Evolutionary conservation across 2,888 invertebrate species (phyloP), one percentile per base, ranked within the genome.

Genomic region (Thalpophila matura): DNA sequence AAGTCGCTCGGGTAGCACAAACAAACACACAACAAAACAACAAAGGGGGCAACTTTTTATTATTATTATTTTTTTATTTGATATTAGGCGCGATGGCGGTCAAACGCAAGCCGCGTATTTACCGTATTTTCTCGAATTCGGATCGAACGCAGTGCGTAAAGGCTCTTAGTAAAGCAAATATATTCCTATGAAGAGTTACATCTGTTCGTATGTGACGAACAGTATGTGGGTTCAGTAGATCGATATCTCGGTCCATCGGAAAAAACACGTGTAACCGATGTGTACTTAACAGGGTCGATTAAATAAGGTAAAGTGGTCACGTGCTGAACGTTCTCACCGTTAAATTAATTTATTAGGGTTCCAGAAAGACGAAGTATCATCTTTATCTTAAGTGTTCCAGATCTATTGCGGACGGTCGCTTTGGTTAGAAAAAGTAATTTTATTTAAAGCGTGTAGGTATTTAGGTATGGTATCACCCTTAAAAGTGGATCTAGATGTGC

Each of bases 311-410:
- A 58, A 40, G 55, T 51, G 59, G 59, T 45, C 66, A 64, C 64
- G 71, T 58, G 64, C 40, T 64, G 24, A 58, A 71, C 43, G 72
- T 53, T 71, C 59, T 35, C 66, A 66, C 72, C 66, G 37, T 71
- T 72, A 56, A 49, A 49, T 60, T 53, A 53, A 72, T 72, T 65
- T 71, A 71, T 66, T 66, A 49, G 51, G 65, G 72, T 59, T 27
- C 26, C 27, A 40, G 38, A 40, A 59, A 56, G 42, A 59, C 65
- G 29, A 43, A 65, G 59, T 65, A 65, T 47, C 40, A 47, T 71
- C 40, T 71, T 40, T 40, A 53, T 35, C 27, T 53, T 26, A 35
- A n/a, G 29, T 31, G n/a, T 45, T n/a, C 18, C 22, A 29, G 47
- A 49, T 47, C 37, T 43, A 35, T n/a, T 20, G 26, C 64, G n/a